Base-by-base conservation (phyloP, 1,140 invertebrate species). In the Camponotus vicinus region DNA sequence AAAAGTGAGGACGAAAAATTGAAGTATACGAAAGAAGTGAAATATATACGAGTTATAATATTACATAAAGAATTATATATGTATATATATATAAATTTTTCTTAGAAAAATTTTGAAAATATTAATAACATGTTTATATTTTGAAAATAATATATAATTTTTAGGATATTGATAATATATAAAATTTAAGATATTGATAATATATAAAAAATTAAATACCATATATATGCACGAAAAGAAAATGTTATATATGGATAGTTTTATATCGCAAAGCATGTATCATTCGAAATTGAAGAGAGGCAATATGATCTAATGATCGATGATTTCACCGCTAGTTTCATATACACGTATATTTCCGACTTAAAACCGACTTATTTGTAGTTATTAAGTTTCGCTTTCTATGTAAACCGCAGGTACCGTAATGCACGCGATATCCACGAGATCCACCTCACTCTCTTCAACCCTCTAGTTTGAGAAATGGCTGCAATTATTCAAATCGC, bases 301-400 rank as follows among this genome's bases (percentile, higher is more conserved):
- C 32, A 80, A 80, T 21, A 70, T 42, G 78, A 70, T n/a, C 13
- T 52, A n/a, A 80, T 42, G 40, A 84, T 66, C 18, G 42, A 32
- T 76, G 42, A 32, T 76, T 84, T 84, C 80, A 75, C 80, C 9
- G n/a, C 32, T 34, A 9, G 9, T 61, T 32, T 83, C 34, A 34
- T 34, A 15, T 49, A 55, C 34, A 37, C 32, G 13, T 73, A 67
- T 73, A 49, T 37, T 57, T 27, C 27, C 27, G 1, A 27, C 27
- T 27, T 27, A 27, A 27, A 27, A 0, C 1, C 21, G 32, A 15
- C 71, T 55, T 76, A 64, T 27, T 61, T 52, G 27, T 9, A 15
- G 45, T 79, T 69, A 84, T 88, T 78, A 89, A 87, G 49, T 91
- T 90, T 91, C 90, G 89, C 89, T 91, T 90, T 91, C 86, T 86